Evolutionary conservation across 1,140 invertebrate species (phyloP).

Genomic region (Nephila pilipes): DNA sequence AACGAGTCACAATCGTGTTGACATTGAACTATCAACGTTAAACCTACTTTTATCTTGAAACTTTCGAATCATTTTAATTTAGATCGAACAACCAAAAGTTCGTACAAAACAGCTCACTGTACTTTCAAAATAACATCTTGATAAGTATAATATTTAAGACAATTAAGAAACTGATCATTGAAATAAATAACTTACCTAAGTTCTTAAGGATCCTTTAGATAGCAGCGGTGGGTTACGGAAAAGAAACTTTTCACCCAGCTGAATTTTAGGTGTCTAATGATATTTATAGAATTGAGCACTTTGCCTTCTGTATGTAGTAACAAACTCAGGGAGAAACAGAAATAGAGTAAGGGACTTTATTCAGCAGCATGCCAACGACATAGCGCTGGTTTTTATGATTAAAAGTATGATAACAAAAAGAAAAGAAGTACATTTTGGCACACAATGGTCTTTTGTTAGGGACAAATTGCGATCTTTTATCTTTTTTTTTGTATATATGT

Average conservation of each 20-base stretch:
- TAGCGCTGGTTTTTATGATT: slow-evolving; percentile 19
- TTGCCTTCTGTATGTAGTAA: neutral
- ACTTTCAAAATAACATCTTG: neutral
- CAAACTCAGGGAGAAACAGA: slow-evolving; percentile 53
- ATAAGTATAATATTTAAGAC: neutral
- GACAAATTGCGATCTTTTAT: neutral
- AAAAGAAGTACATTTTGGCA: slow-evolving; percentile 14
- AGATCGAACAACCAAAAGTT: neutral
- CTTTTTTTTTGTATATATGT: neutral
- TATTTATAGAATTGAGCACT: slow-evolving; percentile 55
- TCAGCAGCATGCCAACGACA: slow-evolving; percentile 23
- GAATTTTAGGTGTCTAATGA: slow-evolving; percentile 7
- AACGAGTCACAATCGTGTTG: no score
- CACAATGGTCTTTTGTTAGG: neutral
- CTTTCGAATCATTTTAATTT: neutral
- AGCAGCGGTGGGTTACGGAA: neutral
- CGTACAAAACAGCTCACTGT: neutral
- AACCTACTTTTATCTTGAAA: neutral
- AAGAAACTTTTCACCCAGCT: neutral
- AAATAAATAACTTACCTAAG: neutral
- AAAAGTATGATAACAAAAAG: neutral
- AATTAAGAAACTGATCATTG: neutral
- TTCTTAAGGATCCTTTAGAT: neutral
- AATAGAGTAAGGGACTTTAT: slow-evolving; percentile 50
- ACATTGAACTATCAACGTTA: neutral